phyloP scores from a whole-genome alignment of 2,113 vertebrate genomes.

The Trematocara nigrifrons region DNA sequence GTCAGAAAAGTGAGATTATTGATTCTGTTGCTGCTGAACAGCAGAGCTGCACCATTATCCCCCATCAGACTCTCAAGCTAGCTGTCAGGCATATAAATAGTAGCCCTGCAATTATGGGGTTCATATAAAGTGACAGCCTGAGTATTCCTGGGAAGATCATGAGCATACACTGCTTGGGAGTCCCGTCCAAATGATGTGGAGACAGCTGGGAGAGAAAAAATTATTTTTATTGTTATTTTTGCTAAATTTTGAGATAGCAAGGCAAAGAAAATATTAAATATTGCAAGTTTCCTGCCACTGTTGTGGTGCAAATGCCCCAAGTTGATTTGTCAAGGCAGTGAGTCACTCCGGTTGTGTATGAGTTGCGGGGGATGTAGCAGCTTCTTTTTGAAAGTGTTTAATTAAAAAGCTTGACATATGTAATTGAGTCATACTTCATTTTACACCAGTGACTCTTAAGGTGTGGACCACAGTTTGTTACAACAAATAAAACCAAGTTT shows the following conservation, averaged over 20 bases:
- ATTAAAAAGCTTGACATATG: neutral
- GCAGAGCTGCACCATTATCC: slow-evolving; percentile 20
- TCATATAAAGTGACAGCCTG: neutral
- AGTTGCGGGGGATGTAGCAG: neutral
- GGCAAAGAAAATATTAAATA: neutral
- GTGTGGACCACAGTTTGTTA: neutral
- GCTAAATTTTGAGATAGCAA: neutral
- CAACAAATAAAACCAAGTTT: neutral
- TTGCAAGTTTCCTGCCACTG: neutral
- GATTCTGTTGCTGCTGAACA: slow-evolving; percentile 18
- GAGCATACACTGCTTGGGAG: neutral
- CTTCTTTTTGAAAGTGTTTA: neutral
- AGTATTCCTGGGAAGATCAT: neutral
- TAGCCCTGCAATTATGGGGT: neutral
- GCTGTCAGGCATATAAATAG: slow-evolving; percentile 8
- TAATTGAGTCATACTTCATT: neutral
- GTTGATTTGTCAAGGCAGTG: neutral
- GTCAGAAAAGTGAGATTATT: slow-evolving; percentile 39
- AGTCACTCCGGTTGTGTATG: neutral
- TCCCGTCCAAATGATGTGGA: neutral
- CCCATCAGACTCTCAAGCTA: neutral
- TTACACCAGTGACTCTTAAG: neutral
- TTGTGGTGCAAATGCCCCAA: neutral
- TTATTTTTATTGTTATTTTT: neutral
- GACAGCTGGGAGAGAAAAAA: neutral